These are phyloP conservation scores for Drosophila eohydei DNA, from an alignment of 2,888 invertebrate genomes.

Conservation along the genomic window DNA sequence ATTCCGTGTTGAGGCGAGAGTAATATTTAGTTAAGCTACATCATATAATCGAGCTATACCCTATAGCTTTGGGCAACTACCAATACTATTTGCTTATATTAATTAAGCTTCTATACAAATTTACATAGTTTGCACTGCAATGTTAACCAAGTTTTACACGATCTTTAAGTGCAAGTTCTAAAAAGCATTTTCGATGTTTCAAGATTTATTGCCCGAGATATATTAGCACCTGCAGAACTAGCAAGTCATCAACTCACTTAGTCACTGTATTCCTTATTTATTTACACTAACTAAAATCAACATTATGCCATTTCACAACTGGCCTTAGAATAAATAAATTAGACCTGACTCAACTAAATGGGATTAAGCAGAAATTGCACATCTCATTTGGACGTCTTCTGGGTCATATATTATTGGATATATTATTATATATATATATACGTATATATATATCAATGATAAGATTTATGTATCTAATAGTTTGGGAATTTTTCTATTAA, in stretches of 20 bases:
- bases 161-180: not conserved
- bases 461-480: not conserved
- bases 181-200: not conserved
- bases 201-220: not conserved
- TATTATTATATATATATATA: not conserved
- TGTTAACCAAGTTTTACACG: not conserved
- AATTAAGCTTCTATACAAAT: not conserved
- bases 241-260: constrained; percentile 6
- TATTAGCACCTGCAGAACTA: not conserved
- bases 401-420: not conserved
- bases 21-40: too few species aligned
- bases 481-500: not conserved
- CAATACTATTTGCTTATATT: not conserved
- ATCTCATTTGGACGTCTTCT: not conserved
- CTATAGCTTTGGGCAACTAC: not conserved
- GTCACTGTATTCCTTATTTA: not conserved
- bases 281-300: not conserved
- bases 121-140: not conserved
- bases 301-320: not conserved
- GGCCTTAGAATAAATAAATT: not conserved
- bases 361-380: not conserved
- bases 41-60: not conserved
- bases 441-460: too few species aligned
- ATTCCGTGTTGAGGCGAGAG: too few species aligned
- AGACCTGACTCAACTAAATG: not conserved